A percentile compares a stretch with the other conserved stretches of the same genome.
Conservation (phyloP, 1,140 invertebrate genomes). For the Hylyphantes graminicola region DNA sequence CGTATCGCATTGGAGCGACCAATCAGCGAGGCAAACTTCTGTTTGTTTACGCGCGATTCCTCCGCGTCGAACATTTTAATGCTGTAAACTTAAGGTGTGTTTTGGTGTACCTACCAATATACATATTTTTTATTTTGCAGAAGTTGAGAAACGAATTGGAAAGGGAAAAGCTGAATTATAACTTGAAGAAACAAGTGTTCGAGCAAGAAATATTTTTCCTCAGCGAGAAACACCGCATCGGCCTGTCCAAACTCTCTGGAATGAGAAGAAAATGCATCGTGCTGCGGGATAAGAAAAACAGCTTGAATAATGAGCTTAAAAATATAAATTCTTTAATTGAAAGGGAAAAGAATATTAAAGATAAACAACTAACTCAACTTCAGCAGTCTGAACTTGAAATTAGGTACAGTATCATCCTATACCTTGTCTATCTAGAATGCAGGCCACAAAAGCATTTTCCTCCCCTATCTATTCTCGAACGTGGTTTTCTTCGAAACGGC, state of each 20-base stretch:
- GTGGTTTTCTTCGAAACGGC: no score
- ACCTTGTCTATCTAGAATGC: no score
- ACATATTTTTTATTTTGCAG: conserved; percentile 1
- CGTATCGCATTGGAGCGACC: no score
- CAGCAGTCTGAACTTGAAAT: no score
- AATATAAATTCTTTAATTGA: not conserved
- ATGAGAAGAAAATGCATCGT: conserved; percentile 24
- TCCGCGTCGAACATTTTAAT: no score
- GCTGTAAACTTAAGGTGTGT: no score
- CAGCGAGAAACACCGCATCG: conserved; percentile 7
- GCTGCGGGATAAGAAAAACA: conserved; percentile 12
- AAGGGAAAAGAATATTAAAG: conserved; percentile 5
- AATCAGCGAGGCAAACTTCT: no score
- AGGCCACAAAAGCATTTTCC: no score
- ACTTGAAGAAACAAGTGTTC: conserved; percentile 24
- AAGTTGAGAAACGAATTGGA: conserved; percentile 31
- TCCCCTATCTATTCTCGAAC: no score
- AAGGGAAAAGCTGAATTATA: conserved; percentile 31
- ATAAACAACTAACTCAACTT: not conserved
- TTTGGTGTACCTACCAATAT: not conserved
- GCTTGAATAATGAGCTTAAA: not conserved
- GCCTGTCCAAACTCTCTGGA: not conserved
- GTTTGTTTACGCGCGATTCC: no score
- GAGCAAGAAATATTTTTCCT: conserved; percentile 41
- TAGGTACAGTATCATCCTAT: no score